phyloP scores from a whole-genome alignment of 2,888 invertebrate genomes.

The Tenthredo mesomela region DNA sequence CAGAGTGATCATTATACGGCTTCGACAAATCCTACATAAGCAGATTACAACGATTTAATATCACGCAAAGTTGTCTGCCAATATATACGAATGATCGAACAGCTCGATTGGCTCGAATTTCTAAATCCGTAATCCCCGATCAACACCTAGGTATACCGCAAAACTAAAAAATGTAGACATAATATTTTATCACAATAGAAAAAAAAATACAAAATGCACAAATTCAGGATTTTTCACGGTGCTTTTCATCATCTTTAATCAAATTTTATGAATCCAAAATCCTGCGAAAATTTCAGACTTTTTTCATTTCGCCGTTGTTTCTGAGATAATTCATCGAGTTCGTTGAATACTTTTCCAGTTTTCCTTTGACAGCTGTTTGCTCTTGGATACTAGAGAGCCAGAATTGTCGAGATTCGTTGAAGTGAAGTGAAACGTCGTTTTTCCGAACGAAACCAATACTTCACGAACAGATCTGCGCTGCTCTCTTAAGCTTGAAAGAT shows the following conservation, averaged over 20 bases:
- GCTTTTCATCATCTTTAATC: too few species aligned
- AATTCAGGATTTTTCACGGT: too few species aligned
- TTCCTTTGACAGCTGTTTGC: too few species aligned
- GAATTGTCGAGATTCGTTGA: too few species aligned
- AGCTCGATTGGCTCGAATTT: neutral
- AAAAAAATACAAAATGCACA: neutral
- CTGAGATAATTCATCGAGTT: too few species aligned
- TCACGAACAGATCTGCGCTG: neutral
- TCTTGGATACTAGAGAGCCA: too few species aligned
- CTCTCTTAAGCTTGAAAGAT: neutral
- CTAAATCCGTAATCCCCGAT: slow-evolving; percentile 29
- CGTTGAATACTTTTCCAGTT: too few species aligned
- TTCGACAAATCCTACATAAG: slow-evolving; percentile 38
- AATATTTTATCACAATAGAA: neutral
- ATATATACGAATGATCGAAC: neutral
- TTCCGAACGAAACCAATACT: too few species aligned
- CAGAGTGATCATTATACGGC: slow-evolving; percentile 17
- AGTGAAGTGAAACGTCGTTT: too few species aligned
- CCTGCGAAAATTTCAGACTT: too few species aligned
- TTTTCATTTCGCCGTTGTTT: too few species aligned
- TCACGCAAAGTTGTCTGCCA: neutral
- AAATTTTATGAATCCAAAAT: too few species aligned
- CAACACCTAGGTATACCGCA: neutral
- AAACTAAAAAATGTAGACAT: neutral
- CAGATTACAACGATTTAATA: slow-evolving; percentile 31